Percentiles rank a stretch among this genome's conserved stretches.
Evolutionary conservation across 2,888 invertebrate genomes (phyloP).

Genomic region (Meganola albula): DNA sequence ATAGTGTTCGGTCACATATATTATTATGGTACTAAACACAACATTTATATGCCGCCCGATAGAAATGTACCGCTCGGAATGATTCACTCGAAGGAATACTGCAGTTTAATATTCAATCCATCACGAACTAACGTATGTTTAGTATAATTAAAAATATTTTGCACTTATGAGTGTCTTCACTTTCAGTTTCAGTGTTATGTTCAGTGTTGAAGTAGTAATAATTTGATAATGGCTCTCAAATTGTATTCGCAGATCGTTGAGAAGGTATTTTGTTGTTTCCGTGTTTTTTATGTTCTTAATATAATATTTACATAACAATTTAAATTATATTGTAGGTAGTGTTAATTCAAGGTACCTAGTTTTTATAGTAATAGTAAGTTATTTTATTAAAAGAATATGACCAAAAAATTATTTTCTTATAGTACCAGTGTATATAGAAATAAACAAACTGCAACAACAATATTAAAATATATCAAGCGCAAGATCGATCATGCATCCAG

Average conservation of each 20-base stretch:
- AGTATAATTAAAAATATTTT: not conserved
- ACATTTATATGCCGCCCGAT: constrained; percentile 14
- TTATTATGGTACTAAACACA: constrained; percentile 1
- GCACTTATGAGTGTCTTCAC: not conserved
- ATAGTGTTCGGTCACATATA: not conserved
- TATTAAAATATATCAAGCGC: too few relatives aligned
- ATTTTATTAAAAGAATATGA: too few relatives aligned
- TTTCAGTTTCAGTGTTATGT: not conserved
- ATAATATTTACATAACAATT: too few relatives aligned
- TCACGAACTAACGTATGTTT: constrained; percentile 17
- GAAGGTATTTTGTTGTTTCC: too few relatives aligned
- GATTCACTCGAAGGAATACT: constrained; percentile 35
- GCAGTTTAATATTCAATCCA: constrained; percentile 27
- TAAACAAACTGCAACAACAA: too few relatives aligned
- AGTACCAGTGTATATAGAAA: too few relatives aligned
- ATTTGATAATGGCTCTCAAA: constrained; percentile 28
- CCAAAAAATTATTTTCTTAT: too few relatives aligned
- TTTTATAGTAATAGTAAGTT: too few relatives aligned
- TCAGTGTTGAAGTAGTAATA: not conserved
- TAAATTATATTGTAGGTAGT: too few relatives aligned
- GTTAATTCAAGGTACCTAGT: too few relatives aligned
- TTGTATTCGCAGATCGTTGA: constrained; percentile 47
- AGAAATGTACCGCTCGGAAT: constrained; percentile 27
- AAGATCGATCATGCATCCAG: too few relatives aligned
- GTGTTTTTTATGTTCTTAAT: too few relatives aligned